Evolutionary conservation across 2,888 invertebrate genomes (phyloP).

Genomic region (Euphydryas editha): DNA sequence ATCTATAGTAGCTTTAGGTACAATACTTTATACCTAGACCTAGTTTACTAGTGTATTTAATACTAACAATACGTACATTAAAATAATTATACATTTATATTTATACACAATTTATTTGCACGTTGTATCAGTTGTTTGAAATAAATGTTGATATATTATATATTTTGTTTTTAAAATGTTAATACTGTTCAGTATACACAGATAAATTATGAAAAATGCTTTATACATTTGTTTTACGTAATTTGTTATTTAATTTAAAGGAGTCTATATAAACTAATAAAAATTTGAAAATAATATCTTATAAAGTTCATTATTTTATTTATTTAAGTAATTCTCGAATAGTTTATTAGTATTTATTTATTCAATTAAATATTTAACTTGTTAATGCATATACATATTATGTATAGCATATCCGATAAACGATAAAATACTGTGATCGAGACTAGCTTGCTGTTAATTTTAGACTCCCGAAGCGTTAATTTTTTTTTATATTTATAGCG

Average conservation of each 20-base stretch:
- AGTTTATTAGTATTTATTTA: not conserved
- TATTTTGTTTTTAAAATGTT: conserved; percentile 16
- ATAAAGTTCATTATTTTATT: not conserved
- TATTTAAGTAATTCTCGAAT: not conserved
- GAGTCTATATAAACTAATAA: not conserved
- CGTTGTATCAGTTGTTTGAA: conserved; percentile 41
- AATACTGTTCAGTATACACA: conserved; percentile 31
- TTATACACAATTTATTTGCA: conserved; percentile 68
- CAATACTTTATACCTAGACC: conserved; percentile 48
- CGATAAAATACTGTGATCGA: conserved; percentile 21
- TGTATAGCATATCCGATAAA: not conserved
- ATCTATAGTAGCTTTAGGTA: conserved; percentile 73
- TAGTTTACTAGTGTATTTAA: conserved; percentile 71
- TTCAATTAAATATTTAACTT: not conserved
- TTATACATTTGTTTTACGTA: not conserved
- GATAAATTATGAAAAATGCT: conserved; percentile 10
- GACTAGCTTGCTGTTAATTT: conserved; percentile 37
- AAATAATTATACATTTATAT: conserved; percentile 62
- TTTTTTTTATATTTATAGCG: conserved; percentile 32
- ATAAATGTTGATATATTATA: conserved; percentile 23
- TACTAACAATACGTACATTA: conserved; percentile 78
- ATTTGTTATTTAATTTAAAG: not conserved
- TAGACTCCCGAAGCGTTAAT: conserved; percentile 32
- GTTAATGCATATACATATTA: not conserved
- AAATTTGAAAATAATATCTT: not conserved